Conservation (phyloP, 2,797 vertebrate genomes). For the Craterocephalus amniculus region DNA sequence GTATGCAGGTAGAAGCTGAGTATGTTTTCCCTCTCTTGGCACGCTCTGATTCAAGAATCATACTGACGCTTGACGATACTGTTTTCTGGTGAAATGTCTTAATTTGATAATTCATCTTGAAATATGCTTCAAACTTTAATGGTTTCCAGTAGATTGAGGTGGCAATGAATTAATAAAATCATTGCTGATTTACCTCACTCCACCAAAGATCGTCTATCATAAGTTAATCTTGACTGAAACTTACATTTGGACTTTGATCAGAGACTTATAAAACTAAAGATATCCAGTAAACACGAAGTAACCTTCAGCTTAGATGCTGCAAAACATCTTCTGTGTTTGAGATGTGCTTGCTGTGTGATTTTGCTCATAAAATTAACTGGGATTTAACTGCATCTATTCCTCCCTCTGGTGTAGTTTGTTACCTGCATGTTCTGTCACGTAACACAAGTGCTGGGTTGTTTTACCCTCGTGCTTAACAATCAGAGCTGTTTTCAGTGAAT, state of each 20-base stretch:
- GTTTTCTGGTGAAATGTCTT: not conserved
- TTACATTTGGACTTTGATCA: not conserved
- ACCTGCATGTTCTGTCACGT: too few relatives aligned
- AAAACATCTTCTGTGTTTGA: not conserved
- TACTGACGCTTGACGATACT: not conserved
- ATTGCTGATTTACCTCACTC: not conserved
- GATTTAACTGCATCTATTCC: too few relatives aligned
- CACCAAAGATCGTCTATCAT: not conserved
- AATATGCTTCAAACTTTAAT: not conserved
- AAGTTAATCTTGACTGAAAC: not conserved
- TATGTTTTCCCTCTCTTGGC: constrained; percentile 30
- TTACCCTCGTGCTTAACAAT: too few relatives aligned
- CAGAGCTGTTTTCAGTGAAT: too few relatives aligned
- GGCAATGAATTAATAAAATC: not conserved
- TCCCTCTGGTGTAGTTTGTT: too few relatives aligned
- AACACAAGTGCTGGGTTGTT: too few relatives aligned
- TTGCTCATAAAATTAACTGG: too few relatives aligned
- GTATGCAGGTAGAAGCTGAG: not conserved
- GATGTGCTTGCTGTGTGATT: not conserved
- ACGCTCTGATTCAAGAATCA: too few relatives aligned
- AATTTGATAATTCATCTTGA: not conserved
- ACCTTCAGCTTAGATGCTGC: not conserved
- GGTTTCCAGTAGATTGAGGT: not conserved
- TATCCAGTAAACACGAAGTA: not conserved
- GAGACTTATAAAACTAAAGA: not conserved